phyloP scores from a whole-genome alignment of 2,888 invertebrate species.

The Synergus itoensis region DNA sequence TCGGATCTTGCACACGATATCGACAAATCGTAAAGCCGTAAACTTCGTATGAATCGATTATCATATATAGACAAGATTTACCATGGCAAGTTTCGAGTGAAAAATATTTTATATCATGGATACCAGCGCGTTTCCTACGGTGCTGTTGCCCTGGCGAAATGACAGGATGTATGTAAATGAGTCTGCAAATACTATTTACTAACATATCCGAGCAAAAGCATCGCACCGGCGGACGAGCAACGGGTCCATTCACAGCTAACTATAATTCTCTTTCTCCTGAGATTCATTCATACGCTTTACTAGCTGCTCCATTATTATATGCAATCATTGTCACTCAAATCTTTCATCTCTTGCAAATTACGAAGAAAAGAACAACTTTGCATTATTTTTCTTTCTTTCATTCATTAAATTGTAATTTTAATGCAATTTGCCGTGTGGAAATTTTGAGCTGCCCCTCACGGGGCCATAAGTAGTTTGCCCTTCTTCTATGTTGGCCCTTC shows the following conservation, averaged over 20 bases:
- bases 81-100: slow-evolving; percentile 25
- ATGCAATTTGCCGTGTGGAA: too few relatives aligned
- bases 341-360: slow-evolving; percentile 13
- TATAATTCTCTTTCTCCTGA: slow-evolving; percentile 51
- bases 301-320: slow-evolving; percentile 50
- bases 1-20: background rate
- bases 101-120: slow-evolving; percentile 20
- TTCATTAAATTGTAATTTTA: too few relatives aligned
- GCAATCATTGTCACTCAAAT: slow-evolving; percentile 47
- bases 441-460: too few relatives aligned
- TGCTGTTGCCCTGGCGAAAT: slow-evolving; percentile 7
- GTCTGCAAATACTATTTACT: slow-evolving; percentile 22
- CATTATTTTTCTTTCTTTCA: too few relatives aligned
- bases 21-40: background rate
- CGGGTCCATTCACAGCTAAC: slow-evolving; percentile 61
- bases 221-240: slow-evolving; percentile 44
- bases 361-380: background rate
- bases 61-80: slow-evolving; percentile 11
- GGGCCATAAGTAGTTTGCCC: too few relatives aligned
- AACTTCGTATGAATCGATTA: slow-evolving; percentile 3
- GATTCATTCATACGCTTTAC: slow-evolving; percentile 58
- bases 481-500: too few relatives aligned
- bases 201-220: slow-evolving; percentile 46
- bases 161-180: slow-evolving; percentile 38
- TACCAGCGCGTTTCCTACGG: background rate